Evolutionary conservation across 2,888 invertebrate species (phyloP).

Genomic region (Athalia cordata): DNA sequence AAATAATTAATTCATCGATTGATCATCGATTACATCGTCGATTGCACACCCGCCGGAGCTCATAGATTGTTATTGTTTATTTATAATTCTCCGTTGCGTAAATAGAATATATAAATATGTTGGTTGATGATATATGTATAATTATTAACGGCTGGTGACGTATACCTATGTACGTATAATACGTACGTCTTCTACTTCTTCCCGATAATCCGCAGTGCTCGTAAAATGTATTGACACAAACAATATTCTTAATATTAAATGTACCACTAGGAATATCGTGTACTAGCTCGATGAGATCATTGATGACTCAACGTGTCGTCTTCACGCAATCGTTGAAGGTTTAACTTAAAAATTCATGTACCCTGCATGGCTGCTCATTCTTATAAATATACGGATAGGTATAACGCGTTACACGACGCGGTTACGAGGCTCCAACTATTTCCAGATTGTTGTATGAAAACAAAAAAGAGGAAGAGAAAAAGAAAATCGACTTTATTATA

Average conservation of each 20-base stretch:
- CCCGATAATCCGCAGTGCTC: slow-evolving; percentile 1
- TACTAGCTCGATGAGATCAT: slow-evolving; percentile 29
- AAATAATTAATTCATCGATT: too few relatives aligned
- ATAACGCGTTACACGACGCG: neutral
- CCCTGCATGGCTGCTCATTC: neutral
- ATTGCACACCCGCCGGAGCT: too few relatives aligned
- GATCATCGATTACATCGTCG: too few relatives aligned
- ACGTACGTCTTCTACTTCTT: neutral
- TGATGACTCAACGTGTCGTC: slow-evolving; percentile 21
- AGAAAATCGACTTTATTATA: slow-evolving; percentile 10
- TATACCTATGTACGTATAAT: neutral
- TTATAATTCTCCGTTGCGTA: too few relatives aligned
- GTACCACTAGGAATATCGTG: neutral
- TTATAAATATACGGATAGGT: neutral
- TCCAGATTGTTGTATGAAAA: neutral
- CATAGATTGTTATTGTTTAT: too few relatives aligned
- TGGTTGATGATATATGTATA: too few relatives aligned
- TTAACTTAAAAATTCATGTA: neutral
- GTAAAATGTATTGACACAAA: slow-evolving; percentile 21
- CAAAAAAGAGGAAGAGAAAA: slow-evolving; percentile 12
- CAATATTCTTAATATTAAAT: slow-evolving; percentile 29
- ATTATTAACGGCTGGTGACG: neutral
- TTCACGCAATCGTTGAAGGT: neutral
- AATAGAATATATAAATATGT: too few relatives aligned
- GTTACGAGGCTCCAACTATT: slow-evolving; percentile 4